Percentiles rank a stretch among this genome's conserved stretches.
Conservation (phyloP, 2,113 vertebrate genomes). For the Takifugu flavidus region DNA sequence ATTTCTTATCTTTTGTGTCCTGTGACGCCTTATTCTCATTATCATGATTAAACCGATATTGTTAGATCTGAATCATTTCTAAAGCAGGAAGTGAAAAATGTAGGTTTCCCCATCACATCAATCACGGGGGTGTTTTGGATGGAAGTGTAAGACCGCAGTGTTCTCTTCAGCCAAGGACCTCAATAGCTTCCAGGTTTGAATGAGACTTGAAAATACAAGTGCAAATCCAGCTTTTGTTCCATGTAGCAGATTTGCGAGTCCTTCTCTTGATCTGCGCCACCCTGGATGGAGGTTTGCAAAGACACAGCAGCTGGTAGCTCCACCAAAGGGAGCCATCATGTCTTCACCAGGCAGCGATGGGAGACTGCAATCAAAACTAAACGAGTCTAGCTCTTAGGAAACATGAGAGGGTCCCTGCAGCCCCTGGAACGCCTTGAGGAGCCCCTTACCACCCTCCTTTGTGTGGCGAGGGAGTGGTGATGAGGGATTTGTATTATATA, state of each 20-base stretch:
- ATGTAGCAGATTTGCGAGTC: constrained; percentile 61
- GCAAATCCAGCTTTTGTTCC: constrained; percentile 67
- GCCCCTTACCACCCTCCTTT: constrained; percentile 28
- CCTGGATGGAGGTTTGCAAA: constrained; percentile 55
- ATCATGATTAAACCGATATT: neutral
- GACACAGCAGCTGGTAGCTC: constrained; percentile 64
- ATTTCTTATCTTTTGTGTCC: neutral
- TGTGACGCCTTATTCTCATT: too few relatives aligned
- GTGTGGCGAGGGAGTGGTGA: constrained; percentile 27
- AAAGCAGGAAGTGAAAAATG: constrained; percentile 16
- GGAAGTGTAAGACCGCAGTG: constrained; percentile 30
- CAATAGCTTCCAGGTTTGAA: constrained; percentile 65
- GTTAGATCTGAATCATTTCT: constrained; percentile 17
- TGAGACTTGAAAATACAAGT: constrained; percentile 61
- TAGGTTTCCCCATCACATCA: constrained; percentile 48
- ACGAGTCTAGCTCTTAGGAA: constrained; percentile 51
- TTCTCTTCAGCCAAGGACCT: constrained; percentile 47
- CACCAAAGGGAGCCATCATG: constrained; percentile 49
- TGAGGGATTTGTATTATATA: constrained; percentile 49
- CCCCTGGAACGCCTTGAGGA: constrained; percentile 39
- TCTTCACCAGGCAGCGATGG: constrained; percentile 36
- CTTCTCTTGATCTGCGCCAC: constrained; percentile 58
- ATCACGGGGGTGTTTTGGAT: constrained; percentile 47
- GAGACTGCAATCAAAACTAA: constrained; percentile 59
- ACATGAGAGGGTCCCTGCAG: constrained; percentile 27